Evolutionary conservation across 2,113 vertebrate genomes (phyloP).

Genomic region (Halcyon malimbica): DNA sequence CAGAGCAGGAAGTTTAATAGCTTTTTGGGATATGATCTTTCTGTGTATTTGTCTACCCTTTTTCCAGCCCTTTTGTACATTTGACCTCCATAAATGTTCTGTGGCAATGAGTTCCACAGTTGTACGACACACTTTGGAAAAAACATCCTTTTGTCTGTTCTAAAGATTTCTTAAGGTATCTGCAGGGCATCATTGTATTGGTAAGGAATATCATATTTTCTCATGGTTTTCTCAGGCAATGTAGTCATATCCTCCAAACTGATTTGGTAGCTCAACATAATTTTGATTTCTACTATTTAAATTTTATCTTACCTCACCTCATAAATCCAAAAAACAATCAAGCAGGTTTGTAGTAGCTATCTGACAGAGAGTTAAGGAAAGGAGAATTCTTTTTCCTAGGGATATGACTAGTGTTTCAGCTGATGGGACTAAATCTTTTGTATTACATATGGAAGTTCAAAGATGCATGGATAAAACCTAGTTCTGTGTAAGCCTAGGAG

Average conservation of each 20-base stretch:
- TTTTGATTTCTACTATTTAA: neutral
- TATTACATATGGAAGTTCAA: neutral
- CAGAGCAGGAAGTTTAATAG: neutral
- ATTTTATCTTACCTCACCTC: neutral
- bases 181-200: neutral
- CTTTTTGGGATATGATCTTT: neutral
- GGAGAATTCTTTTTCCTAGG: neutral
- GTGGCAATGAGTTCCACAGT: neutral
- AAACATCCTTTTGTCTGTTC: neutral
- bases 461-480: neutral
- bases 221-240: neutral
- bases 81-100: neutral
- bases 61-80: neutral
- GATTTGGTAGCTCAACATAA: neutral
- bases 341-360: neutral
- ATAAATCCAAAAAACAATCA: neutral
- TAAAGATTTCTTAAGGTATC: neutral
- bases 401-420: neutral
- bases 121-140: neutral
- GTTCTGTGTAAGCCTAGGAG: neutral
- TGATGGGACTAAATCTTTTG: neutral
- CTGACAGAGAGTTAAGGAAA: neutral
- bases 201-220: neutral
- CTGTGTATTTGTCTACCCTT: neutral
- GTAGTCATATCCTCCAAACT: neutral